Conservation (phyloP, 2,888 invertebrate genomes). For the Erebia aethiops region DNA sequence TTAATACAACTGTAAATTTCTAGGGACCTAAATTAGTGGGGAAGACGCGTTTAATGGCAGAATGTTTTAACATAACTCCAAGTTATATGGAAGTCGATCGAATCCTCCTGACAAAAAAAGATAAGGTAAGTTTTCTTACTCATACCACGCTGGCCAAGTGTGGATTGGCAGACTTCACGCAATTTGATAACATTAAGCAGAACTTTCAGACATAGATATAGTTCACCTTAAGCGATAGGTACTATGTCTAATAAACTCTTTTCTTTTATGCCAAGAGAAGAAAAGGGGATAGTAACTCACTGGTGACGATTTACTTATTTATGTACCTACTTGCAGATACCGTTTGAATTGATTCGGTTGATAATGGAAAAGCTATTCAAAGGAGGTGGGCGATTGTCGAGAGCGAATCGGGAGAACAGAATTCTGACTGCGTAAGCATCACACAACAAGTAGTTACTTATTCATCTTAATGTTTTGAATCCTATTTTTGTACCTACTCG, state of each 20-base stretch:
- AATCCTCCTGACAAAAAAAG: slow-evolving; percentile 47
- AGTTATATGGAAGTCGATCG: slow-evolving; percentile 48
- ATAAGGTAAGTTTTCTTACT: slow-evolving; percentile 43
- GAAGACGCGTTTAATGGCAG: slow-evolving; percentile 84
- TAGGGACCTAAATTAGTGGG: slow-evolving; percentile 84
- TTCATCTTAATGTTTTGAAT: not conserved
- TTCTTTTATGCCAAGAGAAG: no score
- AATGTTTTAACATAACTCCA: slow-evolving; percentile 76
- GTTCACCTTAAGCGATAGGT: no score
- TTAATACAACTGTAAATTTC: slow-evolving; percentile 23
- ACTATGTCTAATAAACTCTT: no score
- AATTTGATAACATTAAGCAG: no score
- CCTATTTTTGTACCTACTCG: not conserved
- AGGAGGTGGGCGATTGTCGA: slow-evolving; percentile 34
- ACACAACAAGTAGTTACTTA: not conserved
- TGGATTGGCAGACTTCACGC: no score
- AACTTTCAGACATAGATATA: no score
- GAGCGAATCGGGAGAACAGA: slow-evolving; percentile 51
- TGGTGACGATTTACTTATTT: not conserved
- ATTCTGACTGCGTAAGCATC: slow-evolving; percentile 51
- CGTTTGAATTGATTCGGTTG: slow-evolving; percentile 51
- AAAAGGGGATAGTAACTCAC: slow-evolving; percentile 20
- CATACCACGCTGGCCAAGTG: no score
- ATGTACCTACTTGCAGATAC: slow-evolving; percentile 42
- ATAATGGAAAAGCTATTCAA: slow-evolving; percentile 48